phyloP scores from a whole-genome alignment of 2,797 vertebrate genomes.

The Tauraco hartlaubi region DNA sequence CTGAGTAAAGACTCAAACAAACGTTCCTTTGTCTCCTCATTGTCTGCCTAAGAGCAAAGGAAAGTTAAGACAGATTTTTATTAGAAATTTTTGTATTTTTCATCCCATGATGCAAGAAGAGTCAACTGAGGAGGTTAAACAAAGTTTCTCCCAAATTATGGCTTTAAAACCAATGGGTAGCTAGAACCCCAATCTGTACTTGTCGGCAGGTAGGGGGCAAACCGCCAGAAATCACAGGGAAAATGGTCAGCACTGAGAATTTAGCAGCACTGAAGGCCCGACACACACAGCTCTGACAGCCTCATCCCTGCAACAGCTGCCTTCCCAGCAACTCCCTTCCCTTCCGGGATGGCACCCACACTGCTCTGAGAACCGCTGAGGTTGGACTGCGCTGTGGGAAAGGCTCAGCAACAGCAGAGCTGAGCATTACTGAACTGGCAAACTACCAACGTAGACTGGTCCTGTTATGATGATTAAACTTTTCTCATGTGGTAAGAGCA shows the following conservation, averaged over 20 bases:
- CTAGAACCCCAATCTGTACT: neutral
- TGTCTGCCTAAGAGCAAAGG: constrained; percentile 84
- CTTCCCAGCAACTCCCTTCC: neutral
- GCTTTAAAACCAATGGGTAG: neutral
- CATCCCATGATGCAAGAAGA: neutral
- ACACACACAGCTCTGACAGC: neutral
- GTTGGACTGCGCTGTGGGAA: neutral
- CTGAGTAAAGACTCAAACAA: constrained; percentile 95
- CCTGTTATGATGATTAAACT: constrained; percentile 49
- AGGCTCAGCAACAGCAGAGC: neutral
- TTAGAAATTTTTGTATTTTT: neutral
- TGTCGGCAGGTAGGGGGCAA: neutral
- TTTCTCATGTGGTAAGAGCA: constrained; percentile 35
- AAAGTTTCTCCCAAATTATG: neutral
- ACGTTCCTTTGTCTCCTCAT: constrained; percentile 96
- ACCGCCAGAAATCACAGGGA: rapidly evolving
- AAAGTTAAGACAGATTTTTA: neutral
- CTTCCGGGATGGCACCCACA: neutral
- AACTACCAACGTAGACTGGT: neutral
- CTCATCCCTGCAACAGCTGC: neutral
- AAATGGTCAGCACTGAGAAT: neutral
- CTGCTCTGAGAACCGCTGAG: neutral
- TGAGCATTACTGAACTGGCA: neutral
- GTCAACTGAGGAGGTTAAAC: neutral
- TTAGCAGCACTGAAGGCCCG: neutral